Base-by-base conservation (phyloP, 1,140 invertebrate genomes). In the Helicoverpa armigera region DNA sequence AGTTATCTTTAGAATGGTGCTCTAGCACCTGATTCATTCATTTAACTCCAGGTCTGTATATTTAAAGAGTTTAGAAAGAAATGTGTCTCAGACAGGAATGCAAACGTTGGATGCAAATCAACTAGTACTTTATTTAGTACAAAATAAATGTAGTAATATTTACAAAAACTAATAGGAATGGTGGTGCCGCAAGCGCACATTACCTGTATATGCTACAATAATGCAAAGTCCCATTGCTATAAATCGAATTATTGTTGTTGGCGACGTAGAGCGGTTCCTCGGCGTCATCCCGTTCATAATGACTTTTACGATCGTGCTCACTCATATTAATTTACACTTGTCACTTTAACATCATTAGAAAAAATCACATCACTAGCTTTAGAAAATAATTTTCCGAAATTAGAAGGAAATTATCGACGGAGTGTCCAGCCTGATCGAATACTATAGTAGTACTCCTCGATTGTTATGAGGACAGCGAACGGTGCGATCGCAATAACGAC, bases 141-240 rank as follows among this genome's bases (percentile, higher is more conserved):
- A n/a, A n/a, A n/a, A n/a, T n/a, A n/a, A n/a, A n/a, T n/a, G n/a
- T n/a, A n/a, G n/a, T n/a, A n/a, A n/a, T n/a, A n/a, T n/a, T n/a
- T n/a, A n/a, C n/a, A n/a, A n/a, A n/a, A n/a, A n/a, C n/a, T n/a
- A n/a, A n/a, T n/a, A n/a, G n/a, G n/a, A n/a, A n/a, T n/a, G n/a
- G n/a, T n/a, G n/a, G n/a, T n/a, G n/a, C n/a, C n/a, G n/a, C n/a
- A n/a, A n/a, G n/a, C n/a, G n/a, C n/a, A n/a, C n/a, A 11, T 56
- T 84, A 95, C 95, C 95, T 95, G 93, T 95, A 95, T 80, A 95
- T 95, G 80, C 95, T 95, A 88, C 92, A 94, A 83, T 95, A 95
- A 82, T 93, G 91, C 53, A 90, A 86, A n/a, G 92, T 94, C 74
- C 92, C 92, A 83, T 91, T 94, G 81, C 95, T 95, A 83, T 95